phyloP scores from a whole-genome alignment of 2,113 vertebrate genomes.

The Talpa occidentalis region DNA sequence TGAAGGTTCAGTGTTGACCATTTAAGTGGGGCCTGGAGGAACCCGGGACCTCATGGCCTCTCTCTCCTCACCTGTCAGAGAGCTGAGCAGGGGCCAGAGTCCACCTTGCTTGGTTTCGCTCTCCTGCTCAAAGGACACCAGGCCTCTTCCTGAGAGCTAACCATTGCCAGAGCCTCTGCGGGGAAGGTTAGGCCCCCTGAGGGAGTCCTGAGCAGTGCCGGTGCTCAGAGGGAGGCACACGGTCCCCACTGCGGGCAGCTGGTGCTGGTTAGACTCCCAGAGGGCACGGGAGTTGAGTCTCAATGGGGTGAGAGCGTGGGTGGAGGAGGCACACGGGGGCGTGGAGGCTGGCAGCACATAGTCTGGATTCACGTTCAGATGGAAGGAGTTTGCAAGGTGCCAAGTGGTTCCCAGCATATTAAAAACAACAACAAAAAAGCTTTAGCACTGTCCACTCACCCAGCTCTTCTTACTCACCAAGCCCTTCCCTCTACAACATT shows the following conservation, averaged over 20 bases:
- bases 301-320: neutral
- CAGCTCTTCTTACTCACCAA: neutral
- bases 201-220: neutral
- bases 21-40: constrained; percentile 60
- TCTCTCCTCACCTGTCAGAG: no score
- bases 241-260: neutral
- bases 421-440: neutral
- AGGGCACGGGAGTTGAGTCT: neutral
- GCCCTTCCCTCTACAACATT: neutral
- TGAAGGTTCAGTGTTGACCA: neutral
- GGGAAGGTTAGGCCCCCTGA: constrained; percentile 69
- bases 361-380: neutral
- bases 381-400: neutral
- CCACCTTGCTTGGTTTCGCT: constrained; percentile 85
- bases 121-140: constrained; percentile 87
- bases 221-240: neutral
- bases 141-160: constrained; percentile 89
- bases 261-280: neutral
- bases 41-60: no score
- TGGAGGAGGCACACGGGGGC: neutral
- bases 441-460: neutral
- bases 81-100: no score
- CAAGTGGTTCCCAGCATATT: neutral
- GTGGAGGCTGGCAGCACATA: neutral
- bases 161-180: constrained; percentile 85